Conservation (phyloP, 2,888 invertebrate genomes). For the Geophilus truncorum region DNA sequence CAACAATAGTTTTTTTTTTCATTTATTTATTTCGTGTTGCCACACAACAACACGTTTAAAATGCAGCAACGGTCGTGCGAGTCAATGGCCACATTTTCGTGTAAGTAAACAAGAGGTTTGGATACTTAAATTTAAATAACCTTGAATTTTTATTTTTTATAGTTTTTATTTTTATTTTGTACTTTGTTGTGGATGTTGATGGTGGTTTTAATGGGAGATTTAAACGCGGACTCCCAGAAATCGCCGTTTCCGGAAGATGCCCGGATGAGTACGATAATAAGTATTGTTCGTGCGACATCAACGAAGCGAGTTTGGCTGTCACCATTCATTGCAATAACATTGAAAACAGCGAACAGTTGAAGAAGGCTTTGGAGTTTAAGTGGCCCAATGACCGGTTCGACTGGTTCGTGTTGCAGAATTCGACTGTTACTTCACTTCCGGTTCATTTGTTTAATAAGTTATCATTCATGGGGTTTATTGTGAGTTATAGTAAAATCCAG, state of each 20-base stretch:
- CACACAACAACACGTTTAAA: too few relatives aligned
- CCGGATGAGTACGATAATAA: background rate
- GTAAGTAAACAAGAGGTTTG: background rate
- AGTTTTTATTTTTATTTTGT: background rate
- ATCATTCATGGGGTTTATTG: background rate
- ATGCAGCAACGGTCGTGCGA: background rate
- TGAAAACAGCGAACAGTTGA: background rate
- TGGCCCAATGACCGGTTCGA: background rate
- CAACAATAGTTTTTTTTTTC: background rate
- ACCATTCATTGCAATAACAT: background rate
- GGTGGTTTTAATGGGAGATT: background rate
- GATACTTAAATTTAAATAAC: too few relatives aligned
- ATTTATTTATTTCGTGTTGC: too few relatives aligned
- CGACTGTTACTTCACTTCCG: background rate
- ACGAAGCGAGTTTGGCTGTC: background rate
- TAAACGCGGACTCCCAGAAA: background rate
- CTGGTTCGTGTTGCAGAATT: background rate
- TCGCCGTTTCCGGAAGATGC: background rate
- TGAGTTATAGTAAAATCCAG: background rate
- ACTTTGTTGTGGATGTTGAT: background rate
- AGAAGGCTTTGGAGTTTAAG: background rate
- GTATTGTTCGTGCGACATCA: background rate
- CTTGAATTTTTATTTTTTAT: background rate
- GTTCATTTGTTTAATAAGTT: background rate
- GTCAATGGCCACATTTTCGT: background rate